Base-by-base conservation (phyloP, 1,140 invertebrate species). In the Pachypsylla venusta region DNA sequence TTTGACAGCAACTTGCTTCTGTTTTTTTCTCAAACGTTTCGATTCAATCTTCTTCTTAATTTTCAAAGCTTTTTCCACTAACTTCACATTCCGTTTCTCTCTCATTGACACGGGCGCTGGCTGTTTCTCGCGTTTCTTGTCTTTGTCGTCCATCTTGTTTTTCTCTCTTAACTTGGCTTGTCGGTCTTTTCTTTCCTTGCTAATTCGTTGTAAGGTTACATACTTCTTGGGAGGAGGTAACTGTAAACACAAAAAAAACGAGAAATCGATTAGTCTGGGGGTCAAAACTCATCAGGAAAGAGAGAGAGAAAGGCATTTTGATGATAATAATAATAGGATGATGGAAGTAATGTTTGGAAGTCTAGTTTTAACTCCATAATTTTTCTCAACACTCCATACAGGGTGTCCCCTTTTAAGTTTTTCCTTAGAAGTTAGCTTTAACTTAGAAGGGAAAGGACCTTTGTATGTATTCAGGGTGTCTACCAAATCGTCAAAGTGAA, bases 1-100 rank as follows among this genome's bases (percentile, higher is more conserved):
- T 48, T 48, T 48, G n/a, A n/a, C 42, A 22, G 16, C 42, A n/a
- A 48, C 4, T 48, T 48, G 42, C 42, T 48, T 48, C 42, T 48
- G 16, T 22, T 48, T 48, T n/a, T 48, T n/a, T 10, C 42, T n/a
- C n/a, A 48, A 22, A 7, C 42, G 16, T 22, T 48, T 48, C 7
- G 42, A 4, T 22, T 48, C 42, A n/a, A 48, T 3, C 42, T 48
- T 48, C 7, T 5, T 19, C 42, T 48, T 48, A 22, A 48, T 48
- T 48, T 48, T 48, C 4, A 7, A 7, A 22, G 42, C 42, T n/a
- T 48, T 48, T 22, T 48, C 42, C 4, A 22, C 42, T n/a, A 5
- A 5, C 4, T 5, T 5, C n/a, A 22, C 42, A 4, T n/a, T 22
- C 16, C n/a, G 4, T 22, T 48, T 48, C n/a, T 48, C 42, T 19